Evolutionary conservation across 2,797 vertebrate genomes (phyloP).

Genomic region (Lacerta bilineata): DNA sequence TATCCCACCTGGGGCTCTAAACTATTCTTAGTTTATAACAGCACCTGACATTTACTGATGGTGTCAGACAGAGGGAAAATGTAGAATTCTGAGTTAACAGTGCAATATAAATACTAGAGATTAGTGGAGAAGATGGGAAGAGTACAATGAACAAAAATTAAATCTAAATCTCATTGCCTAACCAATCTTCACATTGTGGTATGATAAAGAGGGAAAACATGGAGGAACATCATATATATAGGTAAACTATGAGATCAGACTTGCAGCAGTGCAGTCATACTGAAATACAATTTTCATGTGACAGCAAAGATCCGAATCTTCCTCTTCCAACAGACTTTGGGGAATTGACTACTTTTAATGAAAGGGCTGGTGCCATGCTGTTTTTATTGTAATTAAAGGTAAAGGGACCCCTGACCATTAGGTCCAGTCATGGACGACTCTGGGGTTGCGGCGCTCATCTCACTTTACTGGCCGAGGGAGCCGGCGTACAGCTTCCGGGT

Average conservation of each 20-base stretch:
- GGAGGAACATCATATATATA: too few relatives aligned
- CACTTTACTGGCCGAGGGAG: too few relatives aligned
- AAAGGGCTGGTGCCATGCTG: too few relatives aligned
- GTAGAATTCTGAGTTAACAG: not conserved
- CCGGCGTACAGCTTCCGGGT: too few relatives aligned
- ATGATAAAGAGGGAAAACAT: not conserved
- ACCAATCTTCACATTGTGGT: not conserved
- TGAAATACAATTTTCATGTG: not conserved
- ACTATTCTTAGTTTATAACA: conserved; percentile 44
- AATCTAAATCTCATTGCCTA: not conserved
- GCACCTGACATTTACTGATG: conserved; percentile 42
- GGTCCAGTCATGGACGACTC: too few relatives aligned
- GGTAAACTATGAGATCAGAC: not conserved
- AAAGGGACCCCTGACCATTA: too few relatives aligned
- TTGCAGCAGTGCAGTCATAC: not conserved
- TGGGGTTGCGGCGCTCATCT: too few relatives aligned
- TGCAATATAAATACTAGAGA: not conserved
- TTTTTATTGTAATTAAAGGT: too few relatives aligned
- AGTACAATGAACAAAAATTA: conserved; percentile 31
- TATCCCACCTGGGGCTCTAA: conserved; percentile 16
- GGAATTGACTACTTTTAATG: too few relatives aligned
- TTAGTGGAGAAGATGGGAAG: conserved; percentile 4
- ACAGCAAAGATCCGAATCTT: not conserved
- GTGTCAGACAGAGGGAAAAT: conserved; percentile 41
- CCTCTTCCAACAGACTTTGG: too few relatives aligned